These are phyloP conservation scores for Caloenas nicobarica DNA, from an alignment of 2,113 vertebrate genomes.

Conservation along the genomic window DNA sequence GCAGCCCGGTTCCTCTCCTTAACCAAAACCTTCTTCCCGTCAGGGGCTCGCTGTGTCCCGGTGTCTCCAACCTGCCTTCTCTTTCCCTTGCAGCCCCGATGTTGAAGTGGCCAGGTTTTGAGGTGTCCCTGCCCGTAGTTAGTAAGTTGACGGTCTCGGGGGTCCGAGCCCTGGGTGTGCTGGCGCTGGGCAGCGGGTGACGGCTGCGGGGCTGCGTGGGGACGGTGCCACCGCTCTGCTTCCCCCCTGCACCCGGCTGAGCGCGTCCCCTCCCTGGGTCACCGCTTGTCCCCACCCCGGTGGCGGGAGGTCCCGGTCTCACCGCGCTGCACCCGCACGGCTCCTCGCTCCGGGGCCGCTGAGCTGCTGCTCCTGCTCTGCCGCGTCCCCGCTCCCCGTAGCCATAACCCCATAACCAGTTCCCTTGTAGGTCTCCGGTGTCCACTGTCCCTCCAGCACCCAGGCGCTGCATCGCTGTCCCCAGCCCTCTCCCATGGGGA, in stretches of 20 bases:
- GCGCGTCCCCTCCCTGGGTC: neutral
- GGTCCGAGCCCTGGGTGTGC: conserved; percentile 1
- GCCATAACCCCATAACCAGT: neutral
- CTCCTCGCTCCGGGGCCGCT: neutral
- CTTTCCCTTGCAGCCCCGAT: conserved; percentile 89
- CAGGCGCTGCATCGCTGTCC: neutral
- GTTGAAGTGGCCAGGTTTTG: conserved; percentile 90
- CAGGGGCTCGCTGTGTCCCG: neutral
- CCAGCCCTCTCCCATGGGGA: neutral
- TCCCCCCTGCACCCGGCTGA: neutral
- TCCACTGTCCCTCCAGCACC: neutral
- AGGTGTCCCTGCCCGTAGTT: conserved; percentile 79
- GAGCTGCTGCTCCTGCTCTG: neutral
- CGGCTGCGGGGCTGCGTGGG: neutral
- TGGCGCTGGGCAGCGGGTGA: conserved; percentile 31
- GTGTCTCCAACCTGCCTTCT: conserved; percentile 71
- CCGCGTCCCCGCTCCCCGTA: neutral
- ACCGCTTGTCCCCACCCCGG: neutral
- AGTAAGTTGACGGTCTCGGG: conserved; percentile 88
- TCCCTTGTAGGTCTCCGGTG: neutral
- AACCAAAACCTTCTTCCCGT: neutral
- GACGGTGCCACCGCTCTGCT: conserved; percentile 22
- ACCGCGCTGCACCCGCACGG: neutral
- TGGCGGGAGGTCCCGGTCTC: neutral
- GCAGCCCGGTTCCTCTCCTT: neutral